Evolutionary conservation across 2,888 invertebrate species (phyloP).

Genomic region (Melinaea menophilus): DNA sequence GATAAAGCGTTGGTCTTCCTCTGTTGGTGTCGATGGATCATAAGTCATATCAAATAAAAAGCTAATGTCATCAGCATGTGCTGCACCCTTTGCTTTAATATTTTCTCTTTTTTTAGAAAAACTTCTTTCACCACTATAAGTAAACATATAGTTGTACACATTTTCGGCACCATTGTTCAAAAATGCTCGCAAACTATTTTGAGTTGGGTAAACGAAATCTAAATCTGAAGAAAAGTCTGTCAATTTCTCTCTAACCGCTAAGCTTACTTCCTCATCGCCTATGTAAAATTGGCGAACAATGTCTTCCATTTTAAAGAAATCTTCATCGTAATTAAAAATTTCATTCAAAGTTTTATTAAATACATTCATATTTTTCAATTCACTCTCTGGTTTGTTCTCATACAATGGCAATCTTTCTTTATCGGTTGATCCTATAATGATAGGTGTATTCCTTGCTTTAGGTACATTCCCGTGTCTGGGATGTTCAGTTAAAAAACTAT

Average conservation of each 20-base stretch:
- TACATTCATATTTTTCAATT: background rate
- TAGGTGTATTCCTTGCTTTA: conserved; percentile 32
- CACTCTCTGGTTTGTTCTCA: background rate
- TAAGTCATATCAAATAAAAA: conserved; percentile 47
- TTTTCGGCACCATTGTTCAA: conserved; percentile 36
- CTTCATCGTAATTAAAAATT: conserved; percentile 20
- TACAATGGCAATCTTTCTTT: conserved; percentile 15
- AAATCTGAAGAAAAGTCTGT: conserved; percentile 44
- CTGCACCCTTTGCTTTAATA: conserved; percentile 42
- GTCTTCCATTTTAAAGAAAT: conserved; percentile 30
- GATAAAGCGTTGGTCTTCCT: conserved; percentile 40
- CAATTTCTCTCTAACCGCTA: conserved; percentile 39
- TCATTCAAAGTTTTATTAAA: conserved; percentile 27
- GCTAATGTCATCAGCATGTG: conserved; percentile 49
- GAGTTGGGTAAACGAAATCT: conserved; percentile 40
- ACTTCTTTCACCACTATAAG: conserved; percentile 43
- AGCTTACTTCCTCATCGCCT: conserved; percentile 31
- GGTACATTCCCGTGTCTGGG: conserved; percentile 41
- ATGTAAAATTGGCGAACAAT: conserved; percentile 37
- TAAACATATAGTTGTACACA: conserved; percentile 49
- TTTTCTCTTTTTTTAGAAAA: conserved; percentile 16
- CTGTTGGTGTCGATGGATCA: conserved; percentile 28
- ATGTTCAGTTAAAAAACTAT: conserved; percentile 39
- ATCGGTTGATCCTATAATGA: conserved; percentile 23
- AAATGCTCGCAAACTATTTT: conserved; percentile 43